A percentile compares a stretch with the other conserved stretches of the same genome.
Conservation (phyloP, 1,140 invertebrate species). For the Uloborus diversus region DNA sequence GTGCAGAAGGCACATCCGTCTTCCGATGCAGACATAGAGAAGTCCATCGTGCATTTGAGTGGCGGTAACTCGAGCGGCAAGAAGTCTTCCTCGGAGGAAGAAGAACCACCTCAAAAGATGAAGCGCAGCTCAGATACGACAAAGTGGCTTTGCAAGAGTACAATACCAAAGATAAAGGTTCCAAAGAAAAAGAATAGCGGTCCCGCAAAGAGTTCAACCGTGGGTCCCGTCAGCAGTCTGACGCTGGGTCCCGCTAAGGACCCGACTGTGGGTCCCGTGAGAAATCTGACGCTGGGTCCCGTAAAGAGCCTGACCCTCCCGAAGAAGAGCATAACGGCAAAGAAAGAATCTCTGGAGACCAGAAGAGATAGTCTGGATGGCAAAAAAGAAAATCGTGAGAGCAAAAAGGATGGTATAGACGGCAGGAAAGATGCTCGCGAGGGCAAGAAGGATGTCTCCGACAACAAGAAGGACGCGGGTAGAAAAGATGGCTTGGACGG, state of each 20-base stretch:
- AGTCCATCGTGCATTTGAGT: slow-evolving; percentile 23
- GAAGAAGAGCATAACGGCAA: slow-evolving; percentile 1
- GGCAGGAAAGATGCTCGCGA: background rate
- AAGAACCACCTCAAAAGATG: too few species aligned
- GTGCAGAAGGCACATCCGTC: slow-evolving; percentile 60
- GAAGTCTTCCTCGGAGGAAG: background rate
- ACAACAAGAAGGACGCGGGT: background rate
- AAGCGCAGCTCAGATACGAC: too few species aligned
- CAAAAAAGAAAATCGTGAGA: slow-evolving; percentile 12
- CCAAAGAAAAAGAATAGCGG: background rate
- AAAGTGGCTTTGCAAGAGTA: too few species aligned
- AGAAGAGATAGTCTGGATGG: background rate
- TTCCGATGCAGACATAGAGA: slow-evolving; percentile 12
- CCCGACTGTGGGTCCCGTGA: too few species aligned
- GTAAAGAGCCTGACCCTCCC: background rate
- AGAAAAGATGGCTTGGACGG: background rate
- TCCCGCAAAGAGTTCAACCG: background rate
- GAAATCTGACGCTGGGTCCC: background rate
- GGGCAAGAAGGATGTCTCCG: background rate
- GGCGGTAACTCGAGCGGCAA: background rate
- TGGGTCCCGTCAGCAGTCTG: too few species aligned
- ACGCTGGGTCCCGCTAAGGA: background rate
- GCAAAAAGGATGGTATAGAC: background rate
- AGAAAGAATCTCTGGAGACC: background rate
- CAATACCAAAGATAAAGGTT: slow-evolving; percentile 29